Evolutionary conservation across 2,888 invertebrate genomes (phyloP), one percentile per base, ranked within the genome.

Genomic region (Xestia sexstrigata): DNA sequence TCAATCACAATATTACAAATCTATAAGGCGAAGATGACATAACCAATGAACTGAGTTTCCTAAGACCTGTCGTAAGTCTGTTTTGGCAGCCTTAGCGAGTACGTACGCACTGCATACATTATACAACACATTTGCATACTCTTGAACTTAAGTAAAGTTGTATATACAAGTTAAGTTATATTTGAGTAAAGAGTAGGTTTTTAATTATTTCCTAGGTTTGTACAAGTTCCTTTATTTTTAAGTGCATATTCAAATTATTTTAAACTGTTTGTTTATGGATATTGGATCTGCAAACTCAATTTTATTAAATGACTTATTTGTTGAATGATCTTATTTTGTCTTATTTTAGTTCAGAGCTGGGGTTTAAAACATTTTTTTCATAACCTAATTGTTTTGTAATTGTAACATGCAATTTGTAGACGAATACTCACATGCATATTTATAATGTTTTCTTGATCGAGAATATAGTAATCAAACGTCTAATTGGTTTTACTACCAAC

Each of bases 11-110:
- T 72, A 77, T 67, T 78, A 58, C 65, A 63, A 74, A 71, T 71
- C 67, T 81, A 65, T 81, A 77, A 73, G 17, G 5, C 69, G 82
- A 70, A 79, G 87, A 91, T 92, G 92, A 92, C 91, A 91, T 92
- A 93, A 92, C 87, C 87, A 76, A 76, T 70, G 42, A 77, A 58
- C 58, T 60, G 17, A 15, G 66, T 76, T 85, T 62, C 71, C 30
- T 63, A 76, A 85, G 65, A 63, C 15, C 67, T 83, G 74, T 84
- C 69, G 82, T 76, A 78, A 85, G 47, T 78, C 65, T 70, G 77
- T 82, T 90, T 89, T 83, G 74, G 80, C 75, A 84, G 77, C 85
- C 87, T 90, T 90, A 89, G 76, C 52, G 65, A 60, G 70, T 69
- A 81, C 76, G 35, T 76, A 84, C 82, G 58, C 70, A 67, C 30